Base-by-base conservation (phyloP, 2,888 invertebrate species). In the Lutraria lutraria region DNA sequence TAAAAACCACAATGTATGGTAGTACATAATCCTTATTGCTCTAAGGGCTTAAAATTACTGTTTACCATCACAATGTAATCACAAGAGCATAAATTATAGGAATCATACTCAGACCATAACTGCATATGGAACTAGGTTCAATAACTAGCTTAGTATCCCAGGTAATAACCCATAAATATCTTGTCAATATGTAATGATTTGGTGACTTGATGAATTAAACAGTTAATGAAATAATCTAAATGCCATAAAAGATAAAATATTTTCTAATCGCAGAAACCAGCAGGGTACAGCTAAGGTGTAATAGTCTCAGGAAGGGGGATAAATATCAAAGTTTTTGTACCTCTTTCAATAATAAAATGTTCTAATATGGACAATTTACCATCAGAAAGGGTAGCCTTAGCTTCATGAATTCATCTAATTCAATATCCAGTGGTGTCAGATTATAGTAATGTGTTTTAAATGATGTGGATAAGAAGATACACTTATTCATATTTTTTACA, bases 401-500 rank as follows among this genome's bases (percentile, higher is more conserved):
- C 63, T 68, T 68, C 3, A 25, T 68, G 63, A 68, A 68, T 68
- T 68, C 63, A 68, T 68, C 63, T 68, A 25, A 68, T 68, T 25
- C 25, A 68, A 21, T 68, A 68, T 68, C n/a, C 63, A 68, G 63
- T 68, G 4, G 63, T 25, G 63, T 68, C 63, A 68, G 63, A 68
- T 68, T 68, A 68, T 25, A 68, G 63, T 25, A 68, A 68, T 68
- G 63, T n/a, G 25, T 68, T 68, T 68, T 68, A 68, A 68, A 68
- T 25, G 63, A 68, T 68, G 25, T 10, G 6, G 63, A 68, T 68
- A 68, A 25, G 25, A 68, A 68, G 6, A 25, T 25, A 8, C 0
- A 68, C n/a, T 21, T n/a, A 68, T 68, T 68, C 12, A 68, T 68
- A 68, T 25, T 68, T 25, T 68, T 25, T 6, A 12, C 25, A 68